These are phyloP conservation scores for Catalaphyllia jardinei DNA, from an alignment of 64 coral and sea anemone genomes.

Conservation along the genomic window DNA sequence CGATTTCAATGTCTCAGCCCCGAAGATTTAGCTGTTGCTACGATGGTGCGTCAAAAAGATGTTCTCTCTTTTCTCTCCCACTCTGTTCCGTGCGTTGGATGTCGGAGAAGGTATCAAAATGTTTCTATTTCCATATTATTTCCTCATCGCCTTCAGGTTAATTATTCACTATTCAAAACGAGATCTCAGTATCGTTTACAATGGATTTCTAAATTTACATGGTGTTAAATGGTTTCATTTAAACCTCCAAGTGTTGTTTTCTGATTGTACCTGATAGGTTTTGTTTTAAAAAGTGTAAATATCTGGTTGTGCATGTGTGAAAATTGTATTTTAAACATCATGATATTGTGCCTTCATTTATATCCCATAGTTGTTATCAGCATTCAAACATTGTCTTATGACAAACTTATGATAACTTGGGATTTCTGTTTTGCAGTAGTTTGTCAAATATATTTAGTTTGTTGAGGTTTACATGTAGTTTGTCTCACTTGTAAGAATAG, in stretches of 20 bases:
- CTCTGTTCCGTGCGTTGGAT: slow-evolving; percentile 84
- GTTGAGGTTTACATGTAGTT: no score
- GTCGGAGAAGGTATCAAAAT: slow-evolving; percentile 76
- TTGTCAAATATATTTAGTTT: no score
- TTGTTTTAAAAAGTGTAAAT: neutral
- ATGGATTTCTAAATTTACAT: slow-evolving; percentile 4
- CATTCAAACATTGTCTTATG: neutral
- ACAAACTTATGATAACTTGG: neutral
- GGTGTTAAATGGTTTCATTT: neutral
- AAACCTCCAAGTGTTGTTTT: neutral
- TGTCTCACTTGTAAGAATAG: no score
- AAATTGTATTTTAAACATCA: neutral
- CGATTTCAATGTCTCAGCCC: slow-evolving; percentile 71
- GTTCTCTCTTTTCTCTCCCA: slow-evolving; percentile 78
- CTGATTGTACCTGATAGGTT: neutral
- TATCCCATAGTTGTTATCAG: neutral
- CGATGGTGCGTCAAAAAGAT: slow-evolving; percentile 83
- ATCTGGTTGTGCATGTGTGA: neutral
- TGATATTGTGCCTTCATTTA: neutral
- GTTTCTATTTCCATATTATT: slow-evolving; percentile 47
- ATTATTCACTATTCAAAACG: slow-evolving; percentile 44
- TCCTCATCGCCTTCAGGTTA: slow-evolving; percentile 23
- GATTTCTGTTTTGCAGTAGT: neutral
- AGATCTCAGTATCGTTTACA: slow-evolving; percentile 15
- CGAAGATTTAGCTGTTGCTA: slow-evolving; percentile 74